phyloP scores from a whole-genome alignment of 2,797 vertebrate species.

The Thamnophis elegans region DNA sequence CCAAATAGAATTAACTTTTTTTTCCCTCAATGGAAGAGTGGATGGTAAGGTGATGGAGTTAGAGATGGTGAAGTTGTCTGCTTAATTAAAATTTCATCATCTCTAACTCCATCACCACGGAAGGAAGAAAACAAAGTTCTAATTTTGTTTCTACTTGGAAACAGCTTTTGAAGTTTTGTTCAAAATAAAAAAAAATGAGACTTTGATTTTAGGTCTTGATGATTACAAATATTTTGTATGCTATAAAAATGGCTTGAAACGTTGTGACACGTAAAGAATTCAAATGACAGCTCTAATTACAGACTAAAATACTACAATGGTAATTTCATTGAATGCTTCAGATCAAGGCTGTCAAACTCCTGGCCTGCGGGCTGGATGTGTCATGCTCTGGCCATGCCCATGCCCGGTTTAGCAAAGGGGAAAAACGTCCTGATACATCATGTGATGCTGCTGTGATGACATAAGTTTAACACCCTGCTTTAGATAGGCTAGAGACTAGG shows the following conservation, averaged over 20 bases:
- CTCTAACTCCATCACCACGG: background rate
- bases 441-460: too few species aligned
- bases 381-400: too few species aligned
- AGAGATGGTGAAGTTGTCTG: background rate
- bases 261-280: background rate
- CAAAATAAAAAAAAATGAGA: background rate
- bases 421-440: too few species aligned
- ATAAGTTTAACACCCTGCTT: too few species aligned
- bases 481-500: background rate
- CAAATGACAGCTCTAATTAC: background rate
- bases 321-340: background rate
- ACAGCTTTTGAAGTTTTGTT: background rate
- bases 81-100: background rate
- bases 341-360: background rate
- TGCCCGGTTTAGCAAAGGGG: too few species aligned
- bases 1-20: background rate
- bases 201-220: background rate
- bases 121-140: background rate
- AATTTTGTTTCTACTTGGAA: background rate
- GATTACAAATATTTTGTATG: background rate
- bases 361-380: fast-evolving
- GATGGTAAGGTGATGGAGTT: background rate
- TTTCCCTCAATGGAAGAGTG: background rate
- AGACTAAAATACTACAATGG: background rate
- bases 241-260: background rate